Base-by-base conservation (phyloP, 2,797 vertebrate genomes). In the Cuculus canorus region DNA sequence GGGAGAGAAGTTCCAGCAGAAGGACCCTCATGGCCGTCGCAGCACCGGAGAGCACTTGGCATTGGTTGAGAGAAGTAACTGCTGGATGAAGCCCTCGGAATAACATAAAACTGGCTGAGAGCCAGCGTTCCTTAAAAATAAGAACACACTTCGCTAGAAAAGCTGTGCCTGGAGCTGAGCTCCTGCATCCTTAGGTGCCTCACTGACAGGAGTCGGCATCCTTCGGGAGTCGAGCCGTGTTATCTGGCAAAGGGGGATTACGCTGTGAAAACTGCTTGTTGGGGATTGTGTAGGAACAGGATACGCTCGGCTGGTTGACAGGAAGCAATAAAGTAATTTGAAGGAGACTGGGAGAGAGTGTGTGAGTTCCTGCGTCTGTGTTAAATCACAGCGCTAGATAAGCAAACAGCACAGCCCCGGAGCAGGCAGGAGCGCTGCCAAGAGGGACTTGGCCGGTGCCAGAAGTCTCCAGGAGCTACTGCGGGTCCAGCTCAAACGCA, bases 251-350 rank as follows among this genome's bases (percentile, higher is more conserved):
- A 63, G 77, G 64, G 83, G 92, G 94, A 86, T 92, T 94, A 82
- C 1, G 23, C 85, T 73, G 95, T 19, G 91, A 81, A 92, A 96
- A 76, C 59, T 39, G 86, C 91, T 94, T 35, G 4, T 86, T 84
- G 95, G 87, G 87, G 89, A 91, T 90, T 96, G 95, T 92, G 60
- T 90, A 95, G 94, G 92, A 88, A 81, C 87, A 95, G 97, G 96
- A 96, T 95, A 70, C 50, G 65, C 94, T 87, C 66, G 39, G 87
- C 90, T 65, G 50, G 75, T 93, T 95, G 94, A 95, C 95, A 96
- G 96, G 97, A 97, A 97, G 92, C 94, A 97, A 97, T 97, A 94
- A 95, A 96, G 95, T 83, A 89, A 95, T 96, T 96, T 70, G 91
- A 93, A 96, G 88, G 95, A 77, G 89, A 57, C 91, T 81, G 87